These are phyloP conservation scores for Morone saxatilis DNA, from an alignment of 2,113 vertebrate species.

Conservation along the genomic window DNA sequence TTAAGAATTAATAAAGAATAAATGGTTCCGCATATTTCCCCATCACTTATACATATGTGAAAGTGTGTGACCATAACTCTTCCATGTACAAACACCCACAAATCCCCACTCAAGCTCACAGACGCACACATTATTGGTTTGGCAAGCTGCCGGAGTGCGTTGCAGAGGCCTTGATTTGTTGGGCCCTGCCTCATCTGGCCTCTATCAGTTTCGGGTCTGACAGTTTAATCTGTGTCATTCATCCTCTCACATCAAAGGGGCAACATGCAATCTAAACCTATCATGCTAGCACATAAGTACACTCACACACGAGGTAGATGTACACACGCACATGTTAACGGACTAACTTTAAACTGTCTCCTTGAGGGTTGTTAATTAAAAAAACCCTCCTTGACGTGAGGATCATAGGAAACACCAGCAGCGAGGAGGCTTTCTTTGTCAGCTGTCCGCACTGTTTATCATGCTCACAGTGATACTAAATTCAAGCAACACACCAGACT, in stretches of 20 bases:
- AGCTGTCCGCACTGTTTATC: conserved; percentile 25
- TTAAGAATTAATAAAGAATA: conserved; percentile 65
- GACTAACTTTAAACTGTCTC: not conserved
- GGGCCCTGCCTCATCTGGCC: conserved; percentile 73
- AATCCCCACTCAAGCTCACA: conserved; percentile 47
- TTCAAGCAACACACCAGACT: conserved; percentile 20
- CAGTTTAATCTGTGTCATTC: conserved; percentile 81
- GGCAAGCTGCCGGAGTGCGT: conserved; percentile 38
- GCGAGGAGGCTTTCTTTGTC: conserved; percentile 1
- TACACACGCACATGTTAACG: conserved; percentile 12
- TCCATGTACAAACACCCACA: conserved; percentile 39
- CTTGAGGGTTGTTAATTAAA: not conserved
- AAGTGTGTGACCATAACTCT: conserved; percentile 48
- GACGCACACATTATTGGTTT: conserved; percentile 57
- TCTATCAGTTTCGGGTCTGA: conserved; percentile 74
- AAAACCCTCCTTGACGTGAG: not conserved
- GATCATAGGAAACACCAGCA: conserved; percentile 10
- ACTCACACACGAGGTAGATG: conserved; percentile 23
- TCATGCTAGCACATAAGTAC: conserved; percentile 14
- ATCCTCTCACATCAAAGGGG: conserved; percentile 79
- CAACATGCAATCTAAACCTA: conserved; percentile 46
- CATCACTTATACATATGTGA: conserved; percentile 44
- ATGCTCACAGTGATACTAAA: not conserved
- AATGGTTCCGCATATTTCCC: conserved; percentile 50
- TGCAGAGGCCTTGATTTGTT: conserved; percentile 54